Evolutionary conservation across 1,140 invertebrate species (phyloP).

Genomic region (Hypsibius dujardini): DNA sequence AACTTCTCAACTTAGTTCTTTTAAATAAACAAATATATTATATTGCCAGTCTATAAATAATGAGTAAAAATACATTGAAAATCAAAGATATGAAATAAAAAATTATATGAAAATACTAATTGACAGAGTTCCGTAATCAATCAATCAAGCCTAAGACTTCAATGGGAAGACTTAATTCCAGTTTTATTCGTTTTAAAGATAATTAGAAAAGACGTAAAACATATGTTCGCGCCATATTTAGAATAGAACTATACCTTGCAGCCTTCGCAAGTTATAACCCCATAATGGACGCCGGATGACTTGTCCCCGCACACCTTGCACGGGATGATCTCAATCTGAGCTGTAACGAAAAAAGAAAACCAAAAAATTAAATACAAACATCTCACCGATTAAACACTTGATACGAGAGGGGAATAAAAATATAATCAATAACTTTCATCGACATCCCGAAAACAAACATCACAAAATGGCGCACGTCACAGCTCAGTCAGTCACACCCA

Average conservation of each 20-base stretch:
- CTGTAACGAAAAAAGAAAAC: constrained; percentile 46
- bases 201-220: not conserved
- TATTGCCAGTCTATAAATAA: too few species aligned
- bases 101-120: too few species aligned
- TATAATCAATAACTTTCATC: not conserved
- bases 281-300: constrained; percentile 96
- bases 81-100: too few species aligned
- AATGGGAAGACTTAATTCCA: not conserved
- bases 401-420: not conserved
- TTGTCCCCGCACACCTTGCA: constrained; percentile 99
- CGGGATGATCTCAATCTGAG: constrained; percentile 98
- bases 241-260: constrained; percentile 48
- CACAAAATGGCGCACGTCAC: not conserved
- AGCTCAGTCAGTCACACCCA: not conserved
- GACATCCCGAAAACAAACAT: not conserved
- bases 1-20: too few species aligned
- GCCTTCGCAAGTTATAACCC: constrained; percentile 96
- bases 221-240: not conserved
- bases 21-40: too few species aligned
- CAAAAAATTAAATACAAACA: constrained; percentile 4
- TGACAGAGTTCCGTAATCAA: too few species aligned
- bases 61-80: too few species aligned
- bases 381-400: not conserved
- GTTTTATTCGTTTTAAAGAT: not conserved
- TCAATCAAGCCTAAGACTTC: too few species aligned